Evolutionary conservation across 1,140 invertebrate species (phyloP), one percentile per base, ranked within the genome.

Genomic region (Plectrocnemia conspersa): DNA sequence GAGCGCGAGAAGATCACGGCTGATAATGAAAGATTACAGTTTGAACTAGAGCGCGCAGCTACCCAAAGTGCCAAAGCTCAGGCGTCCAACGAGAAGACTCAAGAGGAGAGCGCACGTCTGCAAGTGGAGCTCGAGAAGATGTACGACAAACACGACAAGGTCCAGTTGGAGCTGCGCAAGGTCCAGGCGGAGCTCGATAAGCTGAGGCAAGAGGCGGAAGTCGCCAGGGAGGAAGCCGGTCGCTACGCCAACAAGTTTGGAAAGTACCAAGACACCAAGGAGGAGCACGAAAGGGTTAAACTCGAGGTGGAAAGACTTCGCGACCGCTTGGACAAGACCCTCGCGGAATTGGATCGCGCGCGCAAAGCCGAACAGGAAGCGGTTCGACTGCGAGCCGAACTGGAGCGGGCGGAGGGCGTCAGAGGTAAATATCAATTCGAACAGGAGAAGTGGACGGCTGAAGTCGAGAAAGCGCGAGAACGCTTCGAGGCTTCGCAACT

Each of bases 41-140:
- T 91, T 67, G 91, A 95, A 69, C 72, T 91, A 44, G 89, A 93
- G 59, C 71, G 89, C 38, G 83, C 88, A 0, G 87, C 91, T 66
- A 83, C 84, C 36, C 89, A 93, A 67, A 81, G 84, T 61, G 83
- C 80, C 52, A 93, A 94, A 73, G 82, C 85, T 1, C 88, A 89
- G 65, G 83, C 82, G 4, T 83, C 82, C 9, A 85, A 91, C 47
- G 91, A 93, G 64, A 93, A 93, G 63, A 83, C 85, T 49, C 90
- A 93, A 66, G 91, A 93, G 68, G 91, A 95, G 70, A 79, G 91
- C 36, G 84, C 88, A 0, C 78, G 89, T 63, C 81, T 91, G 64
- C 87, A 90, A 65, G 79, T 91, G 19, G 92, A 94, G 70, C 75
- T 92, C 10, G 91, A 94, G 66, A 93, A 92, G 67, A 84, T 91